Percentiles rank a stretch among this genome's conserved stretches.
These are phyloP conservation scores for Synergus itoensis DNA, from an alignment of 2,888 invertebrate genomes.

Conservation along the genomic window DNA sequence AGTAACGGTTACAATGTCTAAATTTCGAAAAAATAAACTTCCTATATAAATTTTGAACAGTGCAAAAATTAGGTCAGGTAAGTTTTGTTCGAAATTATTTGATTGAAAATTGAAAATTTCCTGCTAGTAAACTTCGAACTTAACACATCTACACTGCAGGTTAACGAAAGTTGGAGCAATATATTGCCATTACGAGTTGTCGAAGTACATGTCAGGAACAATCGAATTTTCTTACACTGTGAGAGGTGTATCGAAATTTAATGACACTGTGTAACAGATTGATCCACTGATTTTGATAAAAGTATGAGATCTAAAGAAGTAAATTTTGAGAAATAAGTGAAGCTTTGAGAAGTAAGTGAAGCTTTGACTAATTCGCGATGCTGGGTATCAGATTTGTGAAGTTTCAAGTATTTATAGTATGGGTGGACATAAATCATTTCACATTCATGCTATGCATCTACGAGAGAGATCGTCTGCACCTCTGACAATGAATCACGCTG, in stretches of 20 bases:
- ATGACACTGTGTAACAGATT: background rate
- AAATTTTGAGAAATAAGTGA: background rate
- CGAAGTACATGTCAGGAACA: background rate
- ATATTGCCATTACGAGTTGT: background rate
- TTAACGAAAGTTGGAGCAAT: background rate
- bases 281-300: background rate
- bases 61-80: too few species aligned
- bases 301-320: background rate
- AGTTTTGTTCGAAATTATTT: background rate
- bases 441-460: background rate
- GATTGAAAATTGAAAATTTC: background rate
- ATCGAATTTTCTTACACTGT: background rate
- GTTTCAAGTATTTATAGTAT: background rate
- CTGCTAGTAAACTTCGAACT: background rate
- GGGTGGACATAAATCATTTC: background rate
- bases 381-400: background rate
- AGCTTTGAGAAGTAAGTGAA: background rate
- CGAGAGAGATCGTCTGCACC: background rate
- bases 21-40: too few species aligned
- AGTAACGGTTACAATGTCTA: too few species aligned
- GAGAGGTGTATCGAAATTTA: background rate
- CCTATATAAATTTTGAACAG: too few species aligned
- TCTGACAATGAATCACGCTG: slow-evolving; percentile 4
- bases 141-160: background rate
- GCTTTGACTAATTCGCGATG: background rate